phyloP scores from a whole-genome alignment of 2,888 invertebrate species.

The Hirtodrosophila duncani region DNA sequence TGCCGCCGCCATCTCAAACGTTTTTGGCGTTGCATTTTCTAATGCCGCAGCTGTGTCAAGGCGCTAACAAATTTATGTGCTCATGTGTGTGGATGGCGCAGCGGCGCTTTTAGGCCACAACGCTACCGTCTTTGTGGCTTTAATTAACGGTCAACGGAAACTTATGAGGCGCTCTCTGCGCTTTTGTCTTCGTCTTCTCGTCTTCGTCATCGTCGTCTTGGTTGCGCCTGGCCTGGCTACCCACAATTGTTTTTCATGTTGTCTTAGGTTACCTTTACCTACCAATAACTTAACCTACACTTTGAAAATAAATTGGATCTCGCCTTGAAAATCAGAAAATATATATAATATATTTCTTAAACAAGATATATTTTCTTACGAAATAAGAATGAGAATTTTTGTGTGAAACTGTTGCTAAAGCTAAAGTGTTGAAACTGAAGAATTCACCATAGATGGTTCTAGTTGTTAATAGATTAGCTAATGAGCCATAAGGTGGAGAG shows the following conservation, averaged over 20 bases:
- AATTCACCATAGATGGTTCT: too few species aligned
- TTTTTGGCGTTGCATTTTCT: slow-evolving; percentile 47
- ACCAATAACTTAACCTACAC: too few species aligned
- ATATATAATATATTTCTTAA: too few species aligned
- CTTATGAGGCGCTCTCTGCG: too few species aligned
- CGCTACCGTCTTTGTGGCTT: slow-evolving; percentile 60
- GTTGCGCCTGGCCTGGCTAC: slow-evolving; percentile 35
- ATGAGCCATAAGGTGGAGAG: too few species aligned
- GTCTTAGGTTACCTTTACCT: slow-evolving; percentile 61
- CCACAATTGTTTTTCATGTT: slow-evolving; percentile 48
- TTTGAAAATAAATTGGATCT: too few species aligned
- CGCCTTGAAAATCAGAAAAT: too few species aligned
- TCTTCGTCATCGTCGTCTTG: slow-evolving; percentile 15
- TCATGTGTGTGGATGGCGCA: slow-evolving; percentile 22
- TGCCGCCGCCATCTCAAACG: slow-evolving; percentile 21
- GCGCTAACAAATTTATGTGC: slow-evolving; percentile 62
- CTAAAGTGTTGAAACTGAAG: too few species aligned
- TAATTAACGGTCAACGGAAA: slow-evolving; percentile 71
- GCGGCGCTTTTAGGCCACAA: slow-evolving; percentile 26
- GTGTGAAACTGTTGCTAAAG: too few species aligned
- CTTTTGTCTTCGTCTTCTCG: slow-evolving; percentile 47
- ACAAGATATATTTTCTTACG: too few species aligned
- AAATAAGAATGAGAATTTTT: too few species aligned
- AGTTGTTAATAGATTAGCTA: too few species aligned
- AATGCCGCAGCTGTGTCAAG: slow-evolving; percentile 64